These are phyloP conservation scores for Tetramorium simillimum DNA, from an alignment of 1,140 invertebrate genomes.

Conservation along the genomic window DNA sequence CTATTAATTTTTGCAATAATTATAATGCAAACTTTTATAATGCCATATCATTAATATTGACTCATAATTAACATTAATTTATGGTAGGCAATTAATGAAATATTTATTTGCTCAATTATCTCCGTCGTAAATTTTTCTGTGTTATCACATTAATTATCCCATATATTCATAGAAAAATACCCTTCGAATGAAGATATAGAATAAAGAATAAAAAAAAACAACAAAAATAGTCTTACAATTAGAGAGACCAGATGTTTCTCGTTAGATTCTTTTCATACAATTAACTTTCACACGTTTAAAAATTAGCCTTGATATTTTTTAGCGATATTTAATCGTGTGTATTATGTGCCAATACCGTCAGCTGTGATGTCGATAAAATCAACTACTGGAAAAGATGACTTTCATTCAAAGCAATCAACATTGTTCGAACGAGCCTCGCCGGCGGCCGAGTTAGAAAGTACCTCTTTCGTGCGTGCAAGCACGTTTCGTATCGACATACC, in stretches of 20 bases:
- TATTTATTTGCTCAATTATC: background rate
- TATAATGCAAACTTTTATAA: background rate
- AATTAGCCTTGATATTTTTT: background rate
- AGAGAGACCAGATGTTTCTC: background rate
- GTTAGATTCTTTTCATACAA: background rate
- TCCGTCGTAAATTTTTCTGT: background rate
- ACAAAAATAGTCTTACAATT: background rate
- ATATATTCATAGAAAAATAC: background rate
- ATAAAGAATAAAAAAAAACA: background rate
- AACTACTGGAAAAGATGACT: background rate
- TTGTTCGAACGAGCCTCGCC: background rate
- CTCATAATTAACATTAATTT: background rate
- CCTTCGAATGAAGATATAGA: background rate
- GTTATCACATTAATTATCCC: background rate
- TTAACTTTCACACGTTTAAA: background rate
- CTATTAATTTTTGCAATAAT: background rate
- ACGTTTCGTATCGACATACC: background rate
- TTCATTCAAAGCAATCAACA: background rate
- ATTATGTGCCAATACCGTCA: background rate
- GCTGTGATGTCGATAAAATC: background rate
- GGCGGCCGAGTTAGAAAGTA: conserved; percentile 40
- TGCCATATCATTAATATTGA: background rate
- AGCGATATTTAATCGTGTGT: background rate
- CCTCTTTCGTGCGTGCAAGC: background rate
- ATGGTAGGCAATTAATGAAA: background rate